Conservation (phyloP, 1,140 invertebrate species). For the Manduca sexta region DNA sequence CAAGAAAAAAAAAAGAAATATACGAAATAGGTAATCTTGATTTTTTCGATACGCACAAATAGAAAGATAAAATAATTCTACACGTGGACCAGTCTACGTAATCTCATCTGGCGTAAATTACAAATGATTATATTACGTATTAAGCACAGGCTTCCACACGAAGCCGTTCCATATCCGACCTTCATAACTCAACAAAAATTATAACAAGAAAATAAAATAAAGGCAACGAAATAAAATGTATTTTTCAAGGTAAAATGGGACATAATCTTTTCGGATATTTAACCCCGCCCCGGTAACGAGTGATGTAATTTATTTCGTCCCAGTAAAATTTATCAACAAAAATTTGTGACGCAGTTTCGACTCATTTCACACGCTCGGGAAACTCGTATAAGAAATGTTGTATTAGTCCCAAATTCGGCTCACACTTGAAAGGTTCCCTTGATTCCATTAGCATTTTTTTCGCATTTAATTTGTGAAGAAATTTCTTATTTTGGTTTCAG, state of each 20-base stretch:
- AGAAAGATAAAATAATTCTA: no score
- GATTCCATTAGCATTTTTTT: conserved; percentile 6
- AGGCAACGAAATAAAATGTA: background rate
- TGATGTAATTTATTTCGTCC: conserved; percentile 15
- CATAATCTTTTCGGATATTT: conserved; percentile 7
- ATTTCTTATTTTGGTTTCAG: no score
- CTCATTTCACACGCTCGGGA: conserved; percentile 7
- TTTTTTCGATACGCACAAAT: no score
- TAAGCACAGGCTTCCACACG: no score
- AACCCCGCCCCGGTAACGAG: conserved; percentile 8
- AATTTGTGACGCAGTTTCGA: conserved; percentile 5
- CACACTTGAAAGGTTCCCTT: conserved; percentile 7
- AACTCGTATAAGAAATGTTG: conserved; percentile 1
- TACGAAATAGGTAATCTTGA: no score
- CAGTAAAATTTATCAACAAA: conserved; percentile 12
- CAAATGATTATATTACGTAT: no score
- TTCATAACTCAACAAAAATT: no score
- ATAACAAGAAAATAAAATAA: background rate
- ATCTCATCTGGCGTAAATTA: no score
- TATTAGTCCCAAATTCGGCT: conserved; percentile 4
- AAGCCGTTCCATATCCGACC: no score
- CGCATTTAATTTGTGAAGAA: background rate
- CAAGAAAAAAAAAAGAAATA: no score
- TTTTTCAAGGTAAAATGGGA: no score
- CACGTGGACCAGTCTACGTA: no score